Base-by-base conservation (phyloP, 92 coral and sea anemone species). In the Parazoanthus swiftii region DNA sequence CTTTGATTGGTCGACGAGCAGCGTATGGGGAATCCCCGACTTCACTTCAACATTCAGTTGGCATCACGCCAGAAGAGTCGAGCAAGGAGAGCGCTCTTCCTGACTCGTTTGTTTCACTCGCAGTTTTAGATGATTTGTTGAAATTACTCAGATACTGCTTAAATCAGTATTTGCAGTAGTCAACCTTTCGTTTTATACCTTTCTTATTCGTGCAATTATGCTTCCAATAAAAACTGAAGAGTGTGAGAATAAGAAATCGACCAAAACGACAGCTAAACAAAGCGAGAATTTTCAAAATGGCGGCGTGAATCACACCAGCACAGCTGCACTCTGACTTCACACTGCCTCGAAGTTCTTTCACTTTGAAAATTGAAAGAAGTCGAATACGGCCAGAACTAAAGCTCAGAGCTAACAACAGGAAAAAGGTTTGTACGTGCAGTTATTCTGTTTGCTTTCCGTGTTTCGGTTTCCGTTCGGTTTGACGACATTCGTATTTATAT, bases 281-380 rank as follows among this genome's bases (percentile, higher is more conserved):
- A 79, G 82, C 82, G 63, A 73, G 20, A n/a, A 0, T 13, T 46
- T 37, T 81, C 85, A 81, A 81, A 81, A 81, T 81, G 85, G 85
- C 85, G 85, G 44, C 81, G 58, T 43, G 29, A 77, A 21, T 21
- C 11, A 42, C 81, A 23, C 56, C 59, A 39, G 26, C 56, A 48
- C 15, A 63, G 37, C 29, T 63, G 44, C 20, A 42, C 20, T 54
- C 59, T 54, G 59, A 54, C 85, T 81, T 81, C 54, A 79, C 29
- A 59, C 33, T 20, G 39, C 33, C 72, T 81, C 85, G 85, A 81
- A 81, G 85, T 81, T 81, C 85, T 81, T 81, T 58, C 74, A 21
- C 56, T 81, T 58, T 56, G 16, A 29, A 35, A 63, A 36, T 59
- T 63, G 85, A 81, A 81, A 81, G 85, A 81, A 81, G 85, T 81